Conservation (phyloP, 2,888 invertebrate genomes). For the Holacanthella duospinosa region DNA sequence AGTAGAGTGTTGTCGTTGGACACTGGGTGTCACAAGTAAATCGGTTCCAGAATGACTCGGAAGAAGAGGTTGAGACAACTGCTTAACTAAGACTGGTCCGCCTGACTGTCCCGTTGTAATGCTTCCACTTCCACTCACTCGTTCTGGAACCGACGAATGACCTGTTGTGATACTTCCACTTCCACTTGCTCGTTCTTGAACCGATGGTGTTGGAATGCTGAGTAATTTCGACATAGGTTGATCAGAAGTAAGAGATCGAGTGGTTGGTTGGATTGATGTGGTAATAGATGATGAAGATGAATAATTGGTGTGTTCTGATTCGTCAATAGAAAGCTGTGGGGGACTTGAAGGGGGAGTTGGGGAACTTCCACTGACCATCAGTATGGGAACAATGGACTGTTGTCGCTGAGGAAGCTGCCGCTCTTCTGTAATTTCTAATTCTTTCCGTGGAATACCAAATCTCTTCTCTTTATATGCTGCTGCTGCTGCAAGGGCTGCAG, state of each 20-base stretch:
- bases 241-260: neutral
- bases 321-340: neutral
- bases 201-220: neutral
- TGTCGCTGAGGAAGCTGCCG: neutral
- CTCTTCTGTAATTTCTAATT: neutral
- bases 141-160: neutral
- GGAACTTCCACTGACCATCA: slow-evolving; percentile 34
- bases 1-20: slow-evolving; percentile 34
- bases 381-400: slow-evolving; percentile 28
- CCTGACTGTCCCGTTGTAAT: neutral
- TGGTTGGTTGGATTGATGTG: neutral
- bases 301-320: neutral
- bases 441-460: neutral
- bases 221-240: neutral
- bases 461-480: neutral
- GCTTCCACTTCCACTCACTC: neutral
- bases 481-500: neutral
- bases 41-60: slow-evolving; percentile 21
- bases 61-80: slow-evolving; percentile 31
- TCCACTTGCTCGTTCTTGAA: neutral
- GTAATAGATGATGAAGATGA: neutral
- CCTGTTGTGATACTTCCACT: neutral
- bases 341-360: slow-evolving; percentile 37
- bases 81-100: slow-evolving; percentile 34
- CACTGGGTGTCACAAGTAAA: neutral